Evolutionary conservation across 2,797 vertebrate genomes (phyloP).

Genomic region (Pachyuromys duprasi): DNA sequence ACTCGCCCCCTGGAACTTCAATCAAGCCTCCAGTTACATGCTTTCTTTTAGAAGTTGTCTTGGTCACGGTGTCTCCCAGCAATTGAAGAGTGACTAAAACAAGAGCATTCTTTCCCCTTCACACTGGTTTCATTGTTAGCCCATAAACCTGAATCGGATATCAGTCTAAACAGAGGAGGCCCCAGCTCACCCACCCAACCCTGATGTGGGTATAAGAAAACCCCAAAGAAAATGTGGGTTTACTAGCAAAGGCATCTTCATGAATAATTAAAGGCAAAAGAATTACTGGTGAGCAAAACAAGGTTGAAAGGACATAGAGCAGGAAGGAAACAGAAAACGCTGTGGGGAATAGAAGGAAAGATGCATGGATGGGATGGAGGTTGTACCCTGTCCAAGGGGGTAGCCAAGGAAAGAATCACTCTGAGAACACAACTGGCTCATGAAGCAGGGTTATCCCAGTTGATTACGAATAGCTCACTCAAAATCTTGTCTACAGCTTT

Average conservation of each 20-base stretch:
- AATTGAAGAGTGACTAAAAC: not conserved
- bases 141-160: not conserved
- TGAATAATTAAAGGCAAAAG: not conserved
- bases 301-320: not conserved
- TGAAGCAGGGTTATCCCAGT: not conserved
- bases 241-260: not conserved
- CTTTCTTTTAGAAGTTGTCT: not conserved
- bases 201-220: not conserved
- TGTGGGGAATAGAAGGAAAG: not conserved
- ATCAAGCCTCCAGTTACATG: not conserved
- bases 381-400: too few species aligned
- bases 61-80: not conserved
- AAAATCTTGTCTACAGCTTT: not conserved
- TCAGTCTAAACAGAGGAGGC: not conserved
- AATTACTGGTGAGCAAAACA: not conserved
- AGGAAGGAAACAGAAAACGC: not conserved
- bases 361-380: not conserved
- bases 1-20: not conserved
- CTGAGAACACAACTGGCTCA: not conserved
- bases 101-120: not conserved
- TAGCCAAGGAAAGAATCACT: too few species aligned
- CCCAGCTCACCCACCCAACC: not conserved
- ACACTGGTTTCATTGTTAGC: not conserved
- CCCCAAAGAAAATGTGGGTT: not conserved
- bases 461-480: not conserved